These are phyloP conservation scores for Nemoura dubitans DNA, from an alignment of 2,888 invertebrate species.

Conservation along the genomic window DNA sequence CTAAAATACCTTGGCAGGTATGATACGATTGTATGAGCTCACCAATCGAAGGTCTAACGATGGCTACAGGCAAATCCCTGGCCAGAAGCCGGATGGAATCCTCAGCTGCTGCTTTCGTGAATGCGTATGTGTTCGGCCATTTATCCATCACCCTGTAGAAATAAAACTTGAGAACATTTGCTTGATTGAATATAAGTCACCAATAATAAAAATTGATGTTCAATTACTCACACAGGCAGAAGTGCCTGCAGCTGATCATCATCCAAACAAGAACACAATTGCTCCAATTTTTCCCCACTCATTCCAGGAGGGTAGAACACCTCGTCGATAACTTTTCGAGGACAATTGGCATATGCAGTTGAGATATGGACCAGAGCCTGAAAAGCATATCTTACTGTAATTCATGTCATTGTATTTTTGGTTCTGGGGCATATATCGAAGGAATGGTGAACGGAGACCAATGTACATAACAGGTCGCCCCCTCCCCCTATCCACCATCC, in stretches of 20 bases:
- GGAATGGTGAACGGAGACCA: too few relatives aligned
- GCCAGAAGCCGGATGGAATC: constrained; percentile 82
- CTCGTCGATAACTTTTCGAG: background rate
- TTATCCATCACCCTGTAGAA: constrained; percentile 71
- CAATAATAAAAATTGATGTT: background rate
- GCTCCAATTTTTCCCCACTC: background rate
- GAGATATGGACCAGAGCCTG: background rate
- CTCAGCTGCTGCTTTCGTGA: constrained; percentile 92
- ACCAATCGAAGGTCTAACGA: constrained; percentile 88
- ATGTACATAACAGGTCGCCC: too few relatives aligned
- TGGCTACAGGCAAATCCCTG: constrained; percentile 76
- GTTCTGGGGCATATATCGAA: too few relatives aligned
- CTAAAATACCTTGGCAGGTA: too few relatives aligned
- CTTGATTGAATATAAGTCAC: background rate
- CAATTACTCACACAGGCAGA: background rate
- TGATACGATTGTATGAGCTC: too few relatives aligned
- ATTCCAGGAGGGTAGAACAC: background rate
- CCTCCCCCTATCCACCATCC: too few relatives aligned
- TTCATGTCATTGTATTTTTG: too few relatives aligned
- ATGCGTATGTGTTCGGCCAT: constrained; percentile 92
- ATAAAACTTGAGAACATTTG: background rate
- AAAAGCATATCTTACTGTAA: too few relatives aligned
- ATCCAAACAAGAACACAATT: background rate
- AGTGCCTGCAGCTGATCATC: background rate
- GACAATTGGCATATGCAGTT: background rate